Conservation (phyloP, 35 echinoderm and acorn worm species). For the Lytechinus variegatus region DNA sequence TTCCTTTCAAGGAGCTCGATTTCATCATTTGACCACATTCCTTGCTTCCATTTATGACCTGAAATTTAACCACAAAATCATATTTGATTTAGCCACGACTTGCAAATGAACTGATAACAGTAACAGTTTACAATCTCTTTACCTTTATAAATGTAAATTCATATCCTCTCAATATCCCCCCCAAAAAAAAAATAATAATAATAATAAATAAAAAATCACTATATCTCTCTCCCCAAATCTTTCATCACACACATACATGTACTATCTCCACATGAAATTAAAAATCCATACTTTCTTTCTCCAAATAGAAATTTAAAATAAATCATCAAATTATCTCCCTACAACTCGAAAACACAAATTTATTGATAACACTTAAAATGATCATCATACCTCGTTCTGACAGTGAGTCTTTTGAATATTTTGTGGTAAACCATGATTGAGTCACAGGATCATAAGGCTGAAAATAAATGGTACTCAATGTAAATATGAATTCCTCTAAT, state of each 20-base stretch:
- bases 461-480: not conserved
- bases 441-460: constrained; percentile 80
- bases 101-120: too few species aligned
- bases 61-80: not conserved
- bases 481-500: not conserved
- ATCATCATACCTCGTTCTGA: constrained; percentile 76
- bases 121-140: too few species aligned
- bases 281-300: too few species aligned
- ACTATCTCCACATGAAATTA: too few species aligned
- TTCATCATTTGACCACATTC: constrained; percentile 98
- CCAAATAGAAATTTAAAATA: too few species aligned
- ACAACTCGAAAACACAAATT: too few species aligned
- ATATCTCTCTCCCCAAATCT: not conserved
- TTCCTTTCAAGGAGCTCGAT: constrained; percentile 83
- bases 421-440: constrained; percentile 97
- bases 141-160: too few species aligned
- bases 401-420: constrained; percentile 86
- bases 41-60: constrained; percentile 99
- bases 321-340: too few species aligned
- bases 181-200: too few species aligned
- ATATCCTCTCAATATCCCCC: too few species aligned
- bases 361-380: not conserved
- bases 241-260: not conserved
- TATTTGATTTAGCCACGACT: not conserved
- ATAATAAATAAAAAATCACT: too few species aligned